Evolutionary conservation across 2,888 invertebrate genomes (phyloP), one percentile per base, ranked within the genome.

Genomic region (Calameuta filiformis): DNA sequence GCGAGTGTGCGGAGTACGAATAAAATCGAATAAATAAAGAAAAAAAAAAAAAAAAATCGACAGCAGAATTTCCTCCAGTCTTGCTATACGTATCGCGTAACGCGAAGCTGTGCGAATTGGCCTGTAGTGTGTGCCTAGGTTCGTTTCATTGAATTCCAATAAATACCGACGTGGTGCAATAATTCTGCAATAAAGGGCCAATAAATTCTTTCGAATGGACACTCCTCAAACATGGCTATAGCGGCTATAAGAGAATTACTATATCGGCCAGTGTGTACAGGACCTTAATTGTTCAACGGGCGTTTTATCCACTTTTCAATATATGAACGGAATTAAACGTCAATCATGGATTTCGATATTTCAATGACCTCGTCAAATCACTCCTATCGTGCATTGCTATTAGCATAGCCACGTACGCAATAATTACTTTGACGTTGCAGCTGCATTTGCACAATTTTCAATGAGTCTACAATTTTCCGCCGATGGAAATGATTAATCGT

Each of bases 131-230:
- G 40, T 40, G 40, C 40, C 40, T 40, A 15, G 76, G 79, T 79
- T 81, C 81, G 80, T 82, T 83, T 83, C 81, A 83, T 82, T 83
- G 82, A 83, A 83, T 82, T 83, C 81, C 84, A 81, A 83, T 84
- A 83, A 83, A 83, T 82, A 83, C 79, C 79, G 76, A 75, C 75
- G 75, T 76, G 76, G 76, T 75, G 77, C 81, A 81, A 82, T 83
- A 80, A 83, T 82, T 83, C 69, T 75, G 73, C 76, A 79, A 71
- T n/a, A 77, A 80, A 75, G 40, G 78, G 76, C 75, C 81, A 75
- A 83, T 83, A 83, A 82, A 83, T 83, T 83, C 77, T 79, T 81
- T 80, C 73, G 68, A 79, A 77, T 75, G 73, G 76, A 75, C 75
- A 81, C 80, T 80, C 81, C 76, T 80, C 82, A 79, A 80, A 79